A percentile compares a stretch with the other conserved stretches of the same genome.
phyloP scores from a whole-genome alignment of 2,797 vertebrate species.

The Microctenopoma stevenorrisi region DNA sequence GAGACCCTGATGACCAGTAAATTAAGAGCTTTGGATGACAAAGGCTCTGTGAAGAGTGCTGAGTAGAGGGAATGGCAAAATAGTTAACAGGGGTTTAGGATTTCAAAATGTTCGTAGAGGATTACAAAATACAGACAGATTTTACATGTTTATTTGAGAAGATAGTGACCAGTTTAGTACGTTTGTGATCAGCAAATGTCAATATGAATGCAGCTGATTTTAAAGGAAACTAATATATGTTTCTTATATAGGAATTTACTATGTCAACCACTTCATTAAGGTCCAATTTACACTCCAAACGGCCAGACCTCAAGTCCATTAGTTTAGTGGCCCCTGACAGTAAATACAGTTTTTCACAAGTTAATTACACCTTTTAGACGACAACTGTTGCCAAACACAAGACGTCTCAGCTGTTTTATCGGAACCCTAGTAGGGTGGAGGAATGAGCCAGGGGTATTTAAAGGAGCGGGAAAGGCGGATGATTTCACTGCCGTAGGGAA shows the following conservation, averaged over 20 bases:
- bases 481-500: constrained; percentile 84
- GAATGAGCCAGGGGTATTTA: constrained; percentile 80
- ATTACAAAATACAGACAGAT: constrained; percentile 28
- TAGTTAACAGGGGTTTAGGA: constrained; percentile 54
- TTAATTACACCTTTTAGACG: constrained; percentile 79
- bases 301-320: constrained; percentile 73
- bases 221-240: constrained; percentile 28
- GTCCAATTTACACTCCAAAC: constrained; percentile 74
- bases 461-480: constrained; percentile 82
- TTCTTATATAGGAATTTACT: constrained; percentile 53
- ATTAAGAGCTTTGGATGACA: constrained; percentile 66
- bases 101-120: constrained; percentile 32
- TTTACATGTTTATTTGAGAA: constrained; percentile 27
- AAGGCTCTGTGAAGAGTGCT: constrained; percentile 36
- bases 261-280: constrained; percentile 64
- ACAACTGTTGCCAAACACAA: constrained; percentile 79
- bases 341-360: constrained; percentile 77
- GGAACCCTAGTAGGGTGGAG: constrained; percentile 77
- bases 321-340: constrained; percentile 73
- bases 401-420: constrained; percentile 80
- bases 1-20: constrained; percentile 79
- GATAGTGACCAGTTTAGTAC: constrained; percentile 14
- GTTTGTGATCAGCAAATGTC: too few species aligned
- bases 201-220: constrained; percentile 23
- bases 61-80: constrained; percentile 55